phyloP scores from a whole-genome alignment of 2,888 invertebrate genomes.

The Ennomos erosarius region DNA sequence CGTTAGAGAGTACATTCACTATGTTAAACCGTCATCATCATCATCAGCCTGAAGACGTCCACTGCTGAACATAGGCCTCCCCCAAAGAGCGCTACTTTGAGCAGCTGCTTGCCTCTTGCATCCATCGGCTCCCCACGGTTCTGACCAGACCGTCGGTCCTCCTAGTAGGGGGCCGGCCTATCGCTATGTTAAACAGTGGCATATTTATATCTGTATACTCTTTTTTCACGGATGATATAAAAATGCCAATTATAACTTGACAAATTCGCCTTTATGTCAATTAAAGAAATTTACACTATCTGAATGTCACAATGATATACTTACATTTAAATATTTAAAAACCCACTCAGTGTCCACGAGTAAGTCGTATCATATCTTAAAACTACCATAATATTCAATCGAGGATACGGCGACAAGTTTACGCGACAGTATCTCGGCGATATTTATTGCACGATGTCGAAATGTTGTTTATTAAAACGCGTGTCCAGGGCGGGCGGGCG shows the following conservation, averaged over 20 bases:
- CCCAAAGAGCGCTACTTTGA: too few relatives aligned
- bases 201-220: conserved; percentile 1
- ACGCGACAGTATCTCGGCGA: conserved; percentile 26
- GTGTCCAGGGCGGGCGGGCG: conserved; percentile 66
- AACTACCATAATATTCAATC: conserved; percentile 23
- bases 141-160: too few relatives aligned
- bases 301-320: conserved; percentile 9
- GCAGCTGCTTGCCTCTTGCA: too few relatives aligned
- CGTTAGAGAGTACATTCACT: too few relatives aligned
- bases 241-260: conserved; percentile 21
- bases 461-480: conserved; percentile 62
- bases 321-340: conserved; percentile 11
- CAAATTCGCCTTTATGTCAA: conserved; percentile 22
- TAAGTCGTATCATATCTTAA: conserved; percentile 26
- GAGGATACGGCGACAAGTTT: conserved; percentile 22
- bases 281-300: conserved; percentile 19
- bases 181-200: background rate
- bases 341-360: conserved; percentile 13
- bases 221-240: background rate
- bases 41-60: too few relatives aligned
- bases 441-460: conserved; percentile 28
- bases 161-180: too few relatives aligned
- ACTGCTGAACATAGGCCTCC: too few relatives aligned
- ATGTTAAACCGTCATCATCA: background rate
- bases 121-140: too few relatives aligned